Evolutionary conservation across 2,888 invertebrate genomes (phyloP).

Genomic region (Drosophila longiperda): DNA sequence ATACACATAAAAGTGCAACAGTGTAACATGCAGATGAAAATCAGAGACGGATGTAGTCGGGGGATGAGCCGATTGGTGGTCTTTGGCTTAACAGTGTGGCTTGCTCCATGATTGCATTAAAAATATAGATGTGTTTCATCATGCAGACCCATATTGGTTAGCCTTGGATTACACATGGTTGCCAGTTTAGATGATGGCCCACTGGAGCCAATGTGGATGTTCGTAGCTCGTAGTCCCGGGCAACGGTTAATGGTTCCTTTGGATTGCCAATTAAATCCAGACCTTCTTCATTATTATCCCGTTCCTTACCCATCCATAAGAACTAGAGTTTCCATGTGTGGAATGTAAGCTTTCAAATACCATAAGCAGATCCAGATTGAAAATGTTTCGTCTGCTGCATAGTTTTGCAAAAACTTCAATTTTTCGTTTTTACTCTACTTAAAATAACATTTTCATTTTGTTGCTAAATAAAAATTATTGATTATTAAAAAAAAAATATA

Average conservation of each 20-base stretch:
- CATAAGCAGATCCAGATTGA: background rate
- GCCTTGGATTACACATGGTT: slow-evolving; percentile 9
- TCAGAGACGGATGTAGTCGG: slow-evolving; percentile 10
- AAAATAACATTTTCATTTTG: background rate
- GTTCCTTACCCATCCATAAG: background rate
- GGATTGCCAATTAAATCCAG: background rate
- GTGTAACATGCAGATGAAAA: slow-evolving; percentile 58
- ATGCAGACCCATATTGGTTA: slow-evolving; percentile 11
- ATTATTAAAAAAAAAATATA: background rate
- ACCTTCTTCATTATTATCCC: background rate
- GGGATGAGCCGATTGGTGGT: background rate
- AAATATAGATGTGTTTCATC: slow-evolving; percentile 56
- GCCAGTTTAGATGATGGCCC: background rate
- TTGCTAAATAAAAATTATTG: background rate
- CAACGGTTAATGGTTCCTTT: background rate
- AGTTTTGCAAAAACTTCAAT: background rate
- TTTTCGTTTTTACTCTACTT: background rate
- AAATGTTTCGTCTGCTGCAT: background rate
- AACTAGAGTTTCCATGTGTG: background rate
- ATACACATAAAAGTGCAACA: slow-evolving; percentile 16
- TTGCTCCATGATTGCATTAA: slow-evolving; percentile 54
- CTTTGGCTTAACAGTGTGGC: slow-evolving; percentile 3
- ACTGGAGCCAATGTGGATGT: background rate
- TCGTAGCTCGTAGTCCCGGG: background rate
- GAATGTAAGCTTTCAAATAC: background rate